Percentiles rank a stretch among this genome's conserved stretches.
Evolutionary conservation across 2,797 vertebrate species (phyloP).

Genomic region (Vipera ursinii): DNA sequence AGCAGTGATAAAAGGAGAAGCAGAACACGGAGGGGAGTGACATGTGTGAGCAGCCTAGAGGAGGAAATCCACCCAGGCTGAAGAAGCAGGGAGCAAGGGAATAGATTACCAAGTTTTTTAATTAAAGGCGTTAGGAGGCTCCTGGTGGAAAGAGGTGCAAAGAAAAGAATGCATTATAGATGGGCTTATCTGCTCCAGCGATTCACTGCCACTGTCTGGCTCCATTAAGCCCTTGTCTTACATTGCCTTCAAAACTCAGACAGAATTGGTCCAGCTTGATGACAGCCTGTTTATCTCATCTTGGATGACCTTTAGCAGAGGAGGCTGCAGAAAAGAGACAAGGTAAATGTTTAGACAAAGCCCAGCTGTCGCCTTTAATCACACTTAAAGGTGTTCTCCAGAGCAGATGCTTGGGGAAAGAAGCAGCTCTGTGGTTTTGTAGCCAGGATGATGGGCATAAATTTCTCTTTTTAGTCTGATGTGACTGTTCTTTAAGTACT

Average conservation of each 20-base stretch:
- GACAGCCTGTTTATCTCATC: conserved; percentile 28
- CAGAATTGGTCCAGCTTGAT: neutral
- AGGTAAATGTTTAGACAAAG: conserved; percentile 6
- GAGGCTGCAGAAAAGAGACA: conserved; percentile 14
- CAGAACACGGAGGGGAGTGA: neutral
- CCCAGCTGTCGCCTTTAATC: neutral
- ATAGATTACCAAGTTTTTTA: conserved; percentile 48
- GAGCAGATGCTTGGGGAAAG: neutral
- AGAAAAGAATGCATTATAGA: conserved; percentile 35
- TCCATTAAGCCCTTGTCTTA: neutral
- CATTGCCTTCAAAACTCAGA: conserved; percentile 7
- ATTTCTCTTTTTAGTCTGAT: neutral
- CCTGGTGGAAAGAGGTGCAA: conserved; percentile 41
- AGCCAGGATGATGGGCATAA: neutral
- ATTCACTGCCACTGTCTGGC: conserved; percentile 28
- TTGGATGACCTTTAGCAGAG: conserved; percentile 13
- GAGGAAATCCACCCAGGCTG: conserved; percentile 35
- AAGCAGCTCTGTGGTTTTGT: neutral
- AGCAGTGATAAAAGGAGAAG: neutral
- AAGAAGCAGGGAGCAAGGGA: conserved; percentile 43
- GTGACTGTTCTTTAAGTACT: neutral
- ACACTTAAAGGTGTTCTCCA: neutral
- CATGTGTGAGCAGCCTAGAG: neutral
- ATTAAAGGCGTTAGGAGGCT: conserved; percentile 48
- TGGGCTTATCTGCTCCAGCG: conserved; percentile 13